phyloP scores from a whole-genome alignment of 1,140 invertebrate genomes.

The Diabrotica undecimpunctata region DNA sequence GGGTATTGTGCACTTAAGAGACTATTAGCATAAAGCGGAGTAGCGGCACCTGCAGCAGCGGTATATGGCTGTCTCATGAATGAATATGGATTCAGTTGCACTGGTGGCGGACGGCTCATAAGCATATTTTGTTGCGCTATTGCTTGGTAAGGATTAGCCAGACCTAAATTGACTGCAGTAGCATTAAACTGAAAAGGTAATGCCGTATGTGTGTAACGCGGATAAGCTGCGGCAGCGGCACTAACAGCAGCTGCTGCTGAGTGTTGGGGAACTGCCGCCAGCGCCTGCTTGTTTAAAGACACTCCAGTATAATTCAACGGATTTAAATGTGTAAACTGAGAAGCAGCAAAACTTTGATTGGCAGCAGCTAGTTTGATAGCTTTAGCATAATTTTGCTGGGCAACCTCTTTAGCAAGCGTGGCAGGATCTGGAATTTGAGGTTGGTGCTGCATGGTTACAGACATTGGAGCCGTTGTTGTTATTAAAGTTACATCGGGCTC shows the following conservation, averaged over 20 bases:
- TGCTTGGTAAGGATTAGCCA: slow-evolving; percentile 40
- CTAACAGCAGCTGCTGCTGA: slow-evolving; percentile 13
- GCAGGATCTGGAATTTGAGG: slow-evolving; percentile 53
- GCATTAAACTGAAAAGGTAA: slow-evolving; percentile 36
- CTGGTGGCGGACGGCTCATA: slow-evolving; percentile 56
- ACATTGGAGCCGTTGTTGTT: slow-evolving; percentile 20
- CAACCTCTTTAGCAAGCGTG: slow-evolving; percentile 68
- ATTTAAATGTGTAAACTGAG: slow-evolving; percentile 48
- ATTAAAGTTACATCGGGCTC: slow-evolving; percentile 26
- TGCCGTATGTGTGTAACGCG: slow-evolving; percentile 30
- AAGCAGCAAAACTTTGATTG: slow-evolving; percentile 46
- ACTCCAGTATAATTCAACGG: slow-evolving; percentile 76
- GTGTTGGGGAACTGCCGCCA: slow-evolving; percentile 45
- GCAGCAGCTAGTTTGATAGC: slow-evolving; percentile 60
- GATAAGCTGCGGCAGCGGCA: not conserved
- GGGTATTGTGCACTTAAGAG: slow-evolving; percentile 46
- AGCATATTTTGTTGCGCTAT: slow-evolving; percentile 55
- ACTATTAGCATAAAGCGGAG: slow-evolving; percentile 46
- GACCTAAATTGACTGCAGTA: slow-evolving; percentile 32
- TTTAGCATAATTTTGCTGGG: slow-evolving; percentile 73
- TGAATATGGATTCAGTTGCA: slow-evolving; percentile 51
- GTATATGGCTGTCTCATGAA: slow-evolving; percentile 35
- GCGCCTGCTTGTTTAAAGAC: slow-evolving; percentile 61
- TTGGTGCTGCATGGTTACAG: slow-evolving; percentile 21
- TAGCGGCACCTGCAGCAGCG: slow-evolving; percentile 44